Conservation (phyloP, 2,888 invertebrate genomes). For the Enchytraeus crypticus region DNA sequence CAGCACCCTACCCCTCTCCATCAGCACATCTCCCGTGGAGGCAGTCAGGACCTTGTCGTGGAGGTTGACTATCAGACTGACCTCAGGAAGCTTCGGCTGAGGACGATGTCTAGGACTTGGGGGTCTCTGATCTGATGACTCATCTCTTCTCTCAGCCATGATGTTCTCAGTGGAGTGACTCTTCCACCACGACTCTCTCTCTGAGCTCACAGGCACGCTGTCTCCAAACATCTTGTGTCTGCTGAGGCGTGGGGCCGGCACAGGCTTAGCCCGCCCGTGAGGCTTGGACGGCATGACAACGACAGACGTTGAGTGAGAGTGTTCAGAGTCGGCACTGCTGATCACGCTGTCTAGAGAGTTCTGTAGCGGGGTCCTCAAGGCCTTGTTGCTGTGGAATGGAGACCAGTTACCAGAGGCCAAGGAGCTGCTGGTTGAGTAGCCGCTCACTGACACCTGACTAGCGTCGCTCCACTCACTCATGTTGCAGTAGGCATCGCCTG, state of each 20-base stretch:
- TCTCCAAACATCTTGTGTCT: neutral
- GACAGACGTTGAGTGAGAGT: neutral
- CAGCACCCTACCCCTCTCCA: too few relatives aligned
- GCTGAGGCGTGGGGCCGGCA: conserved; percentile 1
- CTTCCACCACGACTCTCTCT: neutral
- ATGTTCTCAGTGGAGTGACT: neutral
- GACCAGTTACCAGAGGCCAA: neutral
- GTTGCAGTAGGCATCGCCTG: neutral
- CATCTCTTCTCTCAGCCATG: neutral
- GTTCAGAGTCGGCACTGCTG: neutral
- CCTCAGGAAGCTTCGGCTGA: neutral
- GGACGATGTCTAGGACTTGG: neutral
- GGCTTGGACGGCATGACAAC: neutral
- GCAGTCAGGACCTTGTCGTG: too few relatives aligned
- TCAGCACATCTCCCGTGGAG: too few relatives aligned
- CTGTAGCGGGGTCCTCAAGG: neutral
- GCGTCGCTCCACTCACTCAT: neutral
- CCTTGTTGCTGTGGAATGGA: neutral
- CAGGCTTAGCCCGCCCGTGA: neutral
- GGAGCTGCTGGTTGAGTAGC: neutral
- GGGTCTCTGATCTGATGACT: neutral
- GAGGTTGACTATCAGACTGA: neutral
- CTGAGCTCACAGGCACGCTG: neutral
- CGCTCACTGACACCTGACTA: neutral
- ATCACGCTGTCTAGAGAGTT: neutral